phyloP scores from a whole-genome alignment of 2,888 invertebrate genomes.

The Eilema caniola region DNA sequence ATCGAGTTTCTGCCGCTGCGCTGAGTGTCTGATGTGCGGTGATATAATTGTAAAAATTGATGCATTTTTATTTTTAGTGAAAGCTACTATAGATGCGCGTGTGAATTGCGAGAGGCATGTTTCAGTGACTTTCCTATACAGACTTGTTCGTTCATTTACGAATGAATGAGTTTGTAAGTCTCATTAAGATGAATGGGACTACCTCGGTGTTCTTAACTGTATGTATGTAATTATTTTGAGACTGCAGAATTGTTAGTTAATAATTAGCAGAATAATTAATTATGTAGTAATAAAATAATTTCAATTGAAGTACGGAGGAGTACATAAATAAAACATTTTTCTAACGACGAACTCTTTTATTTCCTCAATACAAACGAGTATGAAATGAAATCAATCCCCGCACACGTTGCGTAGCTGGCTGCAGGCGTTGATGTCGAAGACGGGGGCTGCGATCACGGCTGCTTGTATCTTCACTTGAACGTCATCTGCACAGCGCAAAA shows the following conservation, averaged over 20 bases:
- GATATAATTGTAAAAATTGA: conserved; percentile 72
- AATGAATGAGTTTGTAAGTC: conserved; percentile 62
- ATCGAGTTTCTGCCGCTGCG: conserved; percentile 66
- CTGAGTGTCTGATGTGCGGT: conserved; percentile 52
- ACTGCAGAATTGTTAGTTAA: conserved; percentile 85
- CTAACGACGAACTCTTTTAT: conserved; percentile 70
- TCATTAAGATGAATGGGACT: conserved; percentile 69
- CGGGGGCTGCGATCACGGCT: conserved; percentile 74
- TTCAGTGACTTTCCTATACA: conserved; percentile 61
- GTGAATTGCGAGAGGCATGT: conserved; percentile 55
- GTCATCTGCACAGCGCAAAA: conserved; percentile 58
- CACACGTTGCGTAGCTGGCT: conserved; percentile 65
- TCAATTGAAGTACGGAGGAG: conserved; percentile 80
- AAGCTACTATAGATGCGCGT: conserved; percentile 62
- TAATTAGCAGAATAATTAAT: conserved; percentile 80
- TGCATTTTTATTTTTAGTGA: conserved; percentile 82
- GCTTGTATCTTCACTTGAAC: conserved; percentile 77
- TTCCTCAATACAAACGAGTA: conserved; percentile 27
- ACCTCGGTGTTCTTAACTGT: conserved; percentile 79
- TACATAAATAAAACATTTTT: conserved; percentile 82
- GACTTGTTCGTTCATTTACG: conserved; percentile 54
- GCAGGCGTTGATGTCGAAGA: conserved; percentile 69
- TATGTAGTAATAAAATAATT: conserved; percentile 81
- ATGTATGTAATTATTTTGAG: conserved; percentile 84
- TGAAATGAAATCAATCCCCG: conserved; percentile 56